These are phyloP conservation scores for Schizopygopsis malacanthus DNA, from an alignment of 2,797 vertebrate species.

Conservation along the genomic window DNA sequence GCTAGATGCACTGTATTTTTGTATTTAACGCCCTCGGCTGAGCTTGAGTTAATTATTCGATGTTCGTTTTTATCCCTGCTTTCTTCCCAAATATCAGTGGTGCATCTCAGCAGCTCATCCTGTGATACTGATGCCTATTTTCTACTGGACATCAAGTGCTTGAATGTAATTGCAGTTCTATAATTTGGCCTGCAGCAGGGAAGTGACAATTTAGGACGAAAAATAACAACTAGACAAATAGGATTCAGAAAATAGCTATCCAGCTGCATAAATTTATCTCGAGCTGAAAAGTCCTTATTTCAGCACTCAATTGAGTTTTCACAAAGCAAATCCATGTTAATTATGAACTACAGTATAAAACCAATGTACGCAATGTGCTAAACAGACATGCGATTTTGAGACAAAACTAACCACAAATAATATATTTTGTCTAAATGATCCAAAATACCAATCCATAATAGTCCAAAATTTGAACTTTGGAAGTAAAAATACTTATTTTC, in stretches of 20 bases:
- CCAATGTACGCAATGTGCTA: no score
- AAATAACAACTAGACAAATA: slow-evolving; percentile 33
- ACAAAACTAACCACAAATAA: not conserved
- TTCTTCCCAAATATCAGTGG: slow-evolving; percentile 38
- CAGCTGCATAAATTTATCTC: not conserved
- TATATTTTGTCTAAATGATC: not conserved
- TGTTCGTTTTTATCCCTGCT: slow-evolving; percentile 49
- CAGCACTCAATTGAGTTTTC: not conserved
- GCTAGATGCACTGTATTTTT: slow-evolving; percentile 59
- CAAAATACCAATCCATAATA: not conserved
- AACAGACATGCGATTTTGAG: not conserved
- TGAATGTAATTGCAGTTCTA: slow-evolving; percentile 63
- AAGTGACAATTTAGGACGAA: slow-evolving; percentile 58
- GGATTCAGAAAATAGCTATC: slow-evolving; percentile 23
- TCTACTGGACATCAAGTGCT: slow-evolving; percentile 66
- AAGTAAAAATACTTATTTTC: not conserved
- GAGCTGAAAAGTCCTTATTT: not conserved
- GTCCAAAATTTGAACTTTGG: not conserved
- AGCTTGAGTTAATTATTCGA: slow-evolving; percentile 15
- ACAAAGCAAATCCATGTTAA: not conserved
- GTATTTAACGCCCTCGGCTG: slow-evolving; percentile 63
- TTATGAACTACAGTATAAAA: not conserved
- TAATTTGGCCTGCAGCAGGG: slow-evolving; percentile 58
- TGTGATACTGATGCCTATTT: slow-evolving; percentile 67
- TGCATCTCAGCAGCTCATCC: not conserved